These are phyloP conservation scores for Meliscaeva auricollis DNA, from an alignment of 2,888 invertebrate genomes.

Conservation along the genomic window DNA sequence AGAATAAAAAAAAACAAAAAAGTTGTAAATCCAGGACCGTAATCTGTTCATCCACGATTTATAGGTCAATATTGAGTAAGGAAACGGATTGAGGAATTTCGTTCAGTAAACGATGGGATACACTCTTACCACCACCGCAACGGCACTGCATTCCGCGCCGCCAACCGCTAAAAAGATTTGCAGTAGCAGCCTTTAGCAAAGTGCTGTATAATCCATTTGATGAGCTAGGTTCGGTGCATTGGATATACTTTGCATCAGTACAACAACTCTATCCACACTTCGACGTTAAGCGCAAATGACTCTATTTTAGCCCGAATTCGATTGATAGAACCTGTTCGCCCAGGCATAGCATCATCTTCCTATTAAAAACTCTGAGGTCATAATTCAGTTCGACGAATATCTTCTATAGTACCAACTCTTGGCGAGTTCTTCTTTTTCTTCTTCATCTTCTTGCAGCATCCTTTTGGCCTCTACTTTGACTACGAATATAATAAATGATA, in stretches of 20 bases:
- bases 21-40: not conserved
- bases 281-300: constrained; percentile 59
- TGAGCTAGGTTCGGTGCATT: not conserved
- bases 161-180: not conserved
- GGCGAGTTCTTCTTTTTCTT: too few species aligned
- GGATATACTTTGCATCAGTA: constrained; percentile 35
- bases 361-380: constrained; percentile 56
- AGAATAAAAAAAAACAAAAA: not conserved
- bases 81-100: constrained; percentile 26
- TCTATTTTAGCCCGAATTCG: constrained; percentile 65
- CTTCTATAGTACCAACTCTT: too few species aligned
- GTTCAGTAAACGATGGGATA: constrained; percentile 13
- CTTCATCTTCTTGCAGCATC: constrained; percentile 18
- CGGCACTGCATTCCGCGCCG: too few species aligned
- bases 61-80: constrained; percentile 41
- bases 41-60: constrained; percentile 45
- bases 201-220: constrained; percentile 2
- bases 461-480: constrained; percentile 50
- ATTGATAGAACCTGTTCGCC: constrained; percentile 64
- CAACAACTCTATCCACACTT: constrained; percentile 3
- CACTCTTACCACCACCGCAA: not conserved
- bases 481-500: constrained; percentile 71
- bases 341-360: constrained; percentile 54
- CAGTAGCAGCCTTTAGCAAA: not conserved
- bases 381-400: constrained; percentile 47